Conservation (phyloP, 1,140 invertebrate species). For the Drosophila santomea region DNA sequence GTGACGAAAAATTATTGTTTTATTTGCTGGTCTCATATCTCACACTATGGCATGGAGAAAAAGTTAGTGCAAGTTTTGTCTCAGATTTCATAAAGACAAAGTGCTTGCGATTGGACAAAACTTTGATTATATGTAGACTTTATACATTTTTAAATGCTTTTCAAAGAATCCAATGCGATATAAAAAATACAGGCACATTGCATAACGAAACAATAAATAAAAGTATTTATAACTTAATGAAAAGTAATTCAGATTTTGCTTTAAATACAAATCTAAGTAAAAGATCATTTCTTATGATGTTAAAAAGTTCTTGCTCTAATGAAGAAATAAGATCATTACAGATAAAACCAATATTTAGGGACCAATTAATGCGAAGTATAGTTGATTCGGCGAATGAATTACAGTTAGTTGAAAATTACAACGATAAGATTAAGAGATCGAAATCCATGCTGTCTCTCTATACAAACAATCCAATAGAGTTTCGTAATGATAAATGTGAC, state of each 20-base stretch:
- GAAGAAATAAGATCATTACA: constrained; percentile 13
- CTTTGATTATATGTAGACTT: constrained; percentile 43
- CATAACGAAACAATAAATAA: constrained; percentile 4
- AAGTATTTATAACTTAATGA: constrained; percentile 12
- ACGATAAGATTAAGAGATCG: constrained; percentile 18
- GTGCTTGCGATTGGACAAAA: constrained; percentile 32
- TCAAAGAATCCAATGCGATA: constrained; percentile 1
- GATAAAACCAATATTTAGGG: constrained; percentile 36
- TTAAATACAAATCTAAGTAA: constrained; percentile 7
- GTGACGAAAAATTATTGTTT: constrained; percentile 35
- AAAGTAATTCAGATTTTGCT: constrained; percentile 20
- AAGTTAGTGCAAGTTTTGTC: constrained; percentile 29
- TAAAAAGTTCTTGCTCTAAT: constrained; percentile 37
- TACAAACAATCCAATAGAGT: constrained; percentile 61
- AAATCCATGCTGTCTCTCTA: constrained; percentile 32
- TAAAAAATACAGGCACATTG: background rate
- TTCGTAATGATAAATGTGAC: constrained; percentile 64
- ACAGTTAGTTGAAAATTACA: constrained; percentile 25
- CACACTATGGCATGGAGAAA: constrained; percentile 33
- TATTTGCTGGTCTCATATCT: constrained; percentile 54
- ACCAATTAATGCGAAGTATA: constrained; percentile 15
- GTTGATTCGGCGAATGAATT: constrained; percentile 13
- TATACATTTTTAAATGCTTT: constrained; percentile 32
- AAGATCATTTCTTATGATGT: constrained; percentile 47
- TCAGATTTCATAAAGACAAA: constrained; percentile 36